Evolutionary conservation across 1,140 invertebrate species (phyloP).

Genomic region (Drosophila biarmipes): DNA sequence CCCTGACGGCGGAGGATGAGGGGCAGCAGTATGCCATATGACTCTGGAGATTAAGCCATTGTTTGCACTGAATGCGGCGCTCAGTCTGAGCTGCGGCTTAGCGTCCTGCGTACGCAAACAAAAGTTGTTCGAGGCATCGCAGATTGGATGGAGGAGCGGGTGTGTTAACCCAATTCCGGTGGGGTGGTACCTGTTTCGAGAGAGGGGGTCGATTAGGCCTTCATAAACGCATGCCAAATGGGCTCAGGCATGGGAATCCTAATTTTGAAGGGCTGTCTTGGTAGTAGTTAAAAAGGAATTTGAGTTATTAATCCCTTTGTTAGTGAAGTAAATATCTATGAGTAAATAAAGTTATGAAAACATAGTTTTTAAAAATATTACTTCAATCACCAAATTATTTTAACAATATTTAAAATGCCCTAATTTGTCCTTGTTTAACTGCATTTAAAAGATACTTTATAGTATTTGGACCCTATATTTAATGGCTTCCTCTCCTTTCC

Average conservation of each 20-base stretch:
- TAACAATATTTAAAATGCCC: too few species aligned
- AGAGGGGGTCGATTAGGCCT: slow-evolving; percentile 5
- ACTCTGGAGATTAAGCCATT: slow-evolving; percentile 82
- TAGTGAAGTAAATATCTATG: too few species aligned
- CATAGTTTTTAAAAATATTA: too few species aligned
- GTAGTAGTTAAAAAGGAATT: too few species aligned
- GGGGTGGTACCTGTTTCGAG: slow-evolving; percentile 14
- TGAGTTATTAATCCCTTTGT: too few species aligned
- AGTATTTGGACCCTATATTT: neutral
- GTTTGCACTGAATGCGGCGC: slow-evolving; percentile 64
- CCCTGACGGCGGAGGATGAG: slow-evolving; percentile 2
- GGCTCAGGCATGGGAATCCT: slow-evolving; percentile 8
- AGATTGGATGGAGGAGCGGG: slow-evolving; percentile 9
- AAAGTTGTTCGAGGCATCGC: slow-evolving; percentile 35
- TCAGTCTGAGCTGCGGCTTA: slow-evolving; percentile 73
- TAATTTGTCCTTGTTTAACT: too few species aligned
- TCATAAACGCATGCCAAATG: neutral
- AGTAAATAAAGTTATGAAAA: too few species aligned
- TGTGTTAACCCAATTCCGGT: slow-evolving; percentile 43
- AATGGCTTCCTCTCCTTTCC: neutral
- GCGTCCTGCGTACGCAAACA: slow-evolving; percentile 63
- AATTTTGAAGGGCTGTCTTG: neutral
- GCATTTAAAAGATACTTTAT: neutral
- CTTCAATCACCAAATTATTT: too few species aligned
- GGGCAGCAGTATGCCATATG: slow-evolving; percentile 58